phyloP scores from a whole-genome alignment of 2,797 vertebrate species.

The Pseudocheirus occidentalis region DNA sequence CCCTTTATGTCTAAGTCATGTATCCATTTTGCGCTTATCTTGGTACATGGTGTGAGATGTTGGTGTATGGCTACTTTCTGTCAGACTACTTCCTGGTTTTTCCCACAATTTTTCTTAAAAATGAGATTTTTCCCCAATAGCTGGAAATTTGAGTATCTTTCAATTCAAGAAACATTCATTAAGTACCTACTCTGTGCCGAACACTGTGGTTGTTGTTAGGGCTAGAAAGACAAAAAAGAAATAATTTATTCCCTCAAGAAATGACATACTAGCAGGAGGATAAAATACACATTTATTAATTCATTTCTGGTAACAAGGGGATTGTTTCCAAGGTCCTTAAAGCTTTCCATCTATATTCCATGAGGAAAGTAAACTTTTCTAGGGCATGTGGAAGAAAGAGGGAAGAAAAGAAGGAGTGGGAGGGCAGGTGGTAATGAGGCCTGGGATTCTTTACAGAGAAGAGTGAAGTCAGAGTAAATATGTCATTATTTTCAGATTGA shows the following conservation, averaged over 20 bases:
- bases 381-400: neutral
- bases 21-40: neutral
- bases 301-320: neutral
- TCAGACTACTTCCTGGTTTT: neutral
- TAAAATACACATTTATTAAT: neutral
- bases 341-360: neutral
- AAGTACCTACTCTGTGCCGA: neutral
- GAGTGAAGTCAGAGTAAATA: neutral
- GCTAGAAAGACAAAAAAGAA: neutral
- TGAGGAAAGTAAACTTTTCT: neutral
- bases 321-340: neutral
- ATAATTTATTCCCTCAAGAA: neutral
- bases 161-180: neutral
- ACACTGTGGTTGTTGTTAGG: neutral
- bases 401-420: neutral
- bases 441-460: neutral
- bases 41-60: neutral
- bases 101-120: neutral
- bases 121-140: neutral
- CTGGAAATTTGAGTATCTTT: neutral
- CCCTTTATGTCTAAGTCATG: neutral
- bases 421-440: constrained; percentile 33
- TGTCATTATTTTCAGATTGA: neutral
- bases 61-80: neutral
- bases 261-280: neutral